Conservation (phyloP, 2,888 invertebrate species). For the Andricus curvator region DNA sequence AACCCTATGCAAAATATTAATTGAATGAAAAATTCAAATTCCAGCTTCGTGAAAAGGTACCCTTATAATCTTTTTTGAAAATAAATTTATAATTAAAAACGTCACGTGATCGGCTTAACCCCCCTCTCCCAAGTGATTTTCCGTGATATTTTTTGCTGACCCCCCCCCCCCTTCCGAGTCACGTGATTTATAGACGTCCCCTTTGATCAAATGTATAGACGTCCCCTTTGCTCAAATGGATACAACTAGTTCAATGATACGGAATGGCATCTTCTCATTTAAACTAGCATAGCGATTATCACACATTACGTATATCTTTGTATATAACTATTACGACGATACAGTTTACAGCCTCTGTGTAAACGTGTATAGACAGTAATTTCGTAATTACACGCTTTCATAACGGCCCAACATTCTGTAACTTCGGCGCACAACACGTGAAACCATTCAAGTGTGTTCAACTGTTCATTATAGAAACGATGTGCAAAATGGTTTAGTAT, state of each 20-base stretch:
- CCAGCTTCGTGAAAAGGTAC: too few relatives aligned
- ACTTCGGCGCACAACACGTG: background rate
- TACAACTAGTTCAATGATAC: conserved; percentile 6
- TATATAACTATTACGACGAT: background rate
- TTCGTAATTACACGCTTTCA: conserved; percentile 30
- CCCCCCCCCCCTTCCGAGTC: too few relatives aligned
- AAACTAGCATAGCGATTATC: conserved; percentile 27
- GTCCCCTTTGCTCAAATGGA: background rate
- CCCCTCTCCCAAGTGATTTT: too few relatives aligned
- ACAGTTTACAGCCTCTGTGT: background rate
- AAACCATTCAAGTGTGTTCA: background rate
- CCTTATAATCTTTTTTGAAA: too few relatives aligned
- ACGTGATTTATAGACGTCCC: too few relatives aligned
- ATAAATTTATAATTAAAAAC: too few relatives aligned
- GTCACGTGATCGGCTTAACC: too few relatives aligned
- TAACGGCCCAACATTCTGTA: conserved; percentile 29
- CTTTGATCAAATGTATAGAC: too few relatives aligned
- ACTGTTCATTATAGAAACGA: background rate
- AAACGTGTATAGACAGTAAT: background rate
- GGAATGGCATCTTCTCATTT: conserved; percentile 15
- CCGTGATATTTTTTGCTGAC: too few relatives aligned
- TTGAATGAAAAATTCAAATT: too few relatives aligned
- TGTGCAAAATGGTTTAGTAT: background rate
- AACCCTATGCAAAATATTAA: too few relatives aligned
- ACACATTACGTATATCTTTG: conserved; percentile 4